These are phyloP conservation scores for Melierax canorus DNA, from an alignment of 2,113 vertebrate species.

Conservation along the genomic window DNA sequence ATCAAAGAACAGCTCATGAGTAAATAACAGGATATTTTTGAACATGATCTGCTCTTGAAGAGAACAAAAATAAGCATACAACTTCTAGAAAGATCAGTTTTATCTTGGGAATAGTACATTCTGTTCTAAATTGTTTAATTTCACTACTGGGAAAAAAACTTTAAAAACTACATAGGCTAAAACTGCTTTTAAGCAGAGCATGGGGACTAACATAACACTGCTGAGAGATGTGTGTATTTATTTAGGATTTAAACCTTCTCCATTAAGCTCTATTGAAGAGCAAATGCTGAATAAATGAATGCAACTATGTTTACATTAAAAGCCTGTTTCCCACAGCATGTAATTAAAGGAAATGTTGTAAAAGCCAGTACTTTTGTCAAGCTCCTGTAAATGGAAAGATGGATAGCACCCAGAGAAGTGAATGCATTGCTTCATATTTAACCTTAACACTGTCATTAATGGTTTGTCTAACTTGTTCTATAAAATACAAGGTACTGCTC, in stretches of 20 bases:
- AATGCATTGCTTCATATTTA: slow-evolving; percentile 91
- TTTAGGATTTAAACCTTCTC: slow-evolving; percentile 89
- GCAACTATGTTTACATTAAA: slow-evolving; percentile 96
- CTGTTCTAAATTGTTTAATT: slow-evolving; percentile 68
- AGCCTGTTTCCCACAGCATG: slow-evolving; percentile 89
- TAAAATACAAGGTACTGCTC: slow-evolving; percentile 90
- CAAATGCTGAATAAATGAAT: slow-evolving; percentile 90
- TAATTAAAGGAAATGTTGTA: slow-evolving; percentile 95
- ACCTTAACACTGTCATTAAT: slow-evolving; percentile 93
- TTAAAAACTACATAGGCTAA: slow-evolving; percentile 73
- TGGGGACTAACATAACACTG: slow-evolving; percentile 76
- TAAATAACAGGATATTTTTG: slow-evolving; percentile 1
- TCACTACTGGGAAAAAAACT: slow-evolving; percentile 70
- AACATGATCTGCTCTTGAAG: not conserved
- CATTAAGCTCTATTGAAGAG: slow-evolving; percentile 90
- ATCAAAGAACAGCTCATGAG: not conserved
- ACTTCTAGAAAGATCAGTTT: slow-evolving; percentile 23
- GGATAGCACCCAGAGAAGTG: slow-evolving; percentile 90
- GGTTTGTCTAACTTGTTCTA: slow-evolving; percentile 89
- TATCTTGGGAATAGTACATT: slow-evolving; percentile 59
- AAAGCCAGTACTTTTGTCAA: slow-evolving; percentile 96
- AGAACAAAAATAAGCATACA: slow-evolving; percentile 8
- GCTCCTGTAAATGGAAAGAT: slow-evolving; percentile 98
- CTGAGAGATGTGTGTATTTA: slow-evolving; percentile 79
- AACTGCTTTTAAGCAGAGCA: slow-evolving; percentile 78